Base-by-base conservation (phyloP, 2,797 vertebrate species). In the Lophius americanus region DNA sequence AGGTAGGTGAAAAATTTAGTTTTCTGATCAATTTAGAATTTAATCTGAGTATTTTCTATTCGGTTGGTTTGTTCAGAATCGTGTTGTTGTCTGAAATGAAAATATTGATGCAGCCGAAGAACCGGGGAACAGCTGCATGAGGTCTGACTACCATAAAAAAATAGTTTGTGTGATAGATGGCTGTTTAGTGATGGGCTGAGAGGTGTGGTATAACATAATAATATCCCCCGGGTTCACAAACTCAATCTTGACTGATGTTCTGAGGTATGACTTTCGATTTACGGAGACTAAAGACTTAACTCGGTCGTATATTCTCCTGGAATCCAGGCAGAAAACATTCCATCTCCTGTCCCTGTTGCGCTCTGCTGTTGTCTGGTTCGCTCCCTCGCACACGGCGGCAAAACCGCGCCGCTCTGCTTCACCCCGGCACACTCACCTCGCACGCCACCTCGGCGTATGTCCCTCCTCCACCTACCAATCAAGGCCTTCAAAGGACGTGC, bases 361-460 rank as follows among this genome's bases (percentile, higher is more conserved):
- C 59, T 41, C 66, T 59, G 7, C 68, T 60, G 61, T 58, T 58
- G 46, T 65, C 70, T 72, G 76, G 57, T 76, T 79, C 14, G 35
- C 48, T 60, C 58, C 60, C 64, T 63, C 62, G 48, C 69, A 75
- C 68, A 44, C 66, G 70, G 55, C 71, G 79, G 75, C 79, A 68
- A 67, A 70, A 79, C 57, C 69, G 69, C 85, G 85, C 72, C 36
- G 55, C 76, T 84, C 73, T 52, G 79, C 74, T 85, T 79, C 83
- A 68, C 80, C 64, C 60, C 55, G 60, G 54, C 62, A 65, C 68
- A 39, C 66, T 77, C 6, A 32, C 47, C 52, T 62, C 64, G 12
- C 70, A 56, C 12, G 4, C 65, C 39, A 42, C 53, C 64, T 77
- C 49, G 12, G 7, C 23, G 23, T 33, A 46, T 58, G 60, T 62